phyloP scores from a whole-genome alignment of 2,888 invertebrate genomes.

The Drosophila atroscutellata region DNA sequence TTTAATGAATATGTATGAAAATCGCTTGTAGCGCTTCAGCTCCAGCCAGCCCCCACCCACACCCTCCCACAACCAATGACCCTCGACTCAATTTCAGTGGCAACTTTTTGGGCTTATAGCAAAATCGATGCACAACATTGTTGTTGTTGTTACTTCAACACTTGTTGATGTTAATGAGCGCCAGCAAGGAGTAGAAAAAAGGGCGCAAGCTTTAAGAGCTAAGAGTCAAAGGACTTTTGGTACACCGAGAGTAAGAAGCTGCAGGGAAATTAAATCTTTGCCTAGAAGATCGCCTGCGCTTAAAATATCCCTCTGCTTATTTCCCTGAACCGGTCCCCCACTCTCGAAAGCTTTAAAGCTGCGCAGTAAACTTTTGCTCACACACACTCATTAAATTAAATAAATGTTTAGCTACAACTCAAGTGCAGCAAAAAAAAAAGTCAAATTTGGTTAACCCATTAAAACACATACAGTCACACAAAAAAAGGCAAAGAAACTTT shows the following conservation, averaged over 20 bases:
- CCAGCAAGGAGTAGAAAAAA: constrained; percentile 12
- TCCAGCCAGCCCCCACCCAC: neutral
- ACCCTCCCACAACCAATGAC: neutral
- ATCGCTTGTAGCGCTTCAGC: constrained; percentile 59
- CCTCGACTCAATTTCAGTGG: constrained; percentile 8
- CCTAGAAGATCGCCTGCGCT: neutral
- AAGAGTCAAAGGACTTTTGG: neutral
- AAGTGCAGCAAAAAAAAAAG: constrained; percentile 12
- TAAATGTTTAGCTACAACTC: constrained; percentile 49
- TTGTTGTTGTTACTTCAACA: constrained; percentile 46
- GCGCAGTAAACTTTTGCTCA: constrained; percentile 2
- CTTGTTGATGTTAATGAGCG: constrained; percentile 74
- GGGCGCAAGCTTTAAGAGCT: constrained; percentile 8
- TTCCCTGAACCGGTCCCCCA: neutral
- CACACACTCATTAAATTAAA: constrained; percentile 31
- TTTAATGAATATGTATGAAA: constrained; percentile 81
- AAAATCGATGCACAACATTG: constrained; percentile 50
- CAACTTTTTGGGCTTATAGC: constrained; percentile 46
- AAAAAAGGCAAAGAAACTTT: constrained; percentile 8
- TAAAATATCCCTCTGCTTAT: neutral
- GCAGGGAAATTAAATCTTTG: neutral
- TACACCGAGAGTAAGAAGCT: neutral
- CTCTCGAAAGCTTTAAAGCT: neutral
- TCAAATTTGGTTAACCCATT: constrained; percentile 60
- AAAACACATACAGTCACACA: constrained; percentile 30